These are phyloP conservation scores for Entomobrya multifasciata DNA, from an alignment of 2,888 invertebrate genomes.

Conservation along the genomic window DNA sequence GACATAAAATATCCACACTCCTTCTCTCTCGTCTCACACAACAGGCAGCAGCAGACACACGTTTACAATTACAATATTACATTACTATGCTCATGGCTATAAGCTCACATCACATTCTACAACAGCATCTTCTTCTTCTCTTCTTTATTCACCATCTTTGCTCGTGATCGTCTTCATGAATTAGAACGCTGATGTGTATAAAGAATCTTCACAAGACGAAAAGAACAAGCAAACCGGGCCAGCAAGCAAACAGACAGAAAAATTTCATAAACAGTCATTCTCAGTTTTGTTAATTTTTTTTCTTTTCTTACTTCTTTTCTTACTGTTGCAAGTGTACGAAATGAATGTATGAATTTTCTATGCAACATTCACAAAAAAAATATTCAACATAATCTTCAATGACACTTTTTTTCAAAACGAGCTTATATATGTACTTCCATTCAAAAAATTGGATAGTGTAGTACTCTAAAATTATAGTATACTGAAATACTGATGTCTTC, in stretches of 20 bases:
- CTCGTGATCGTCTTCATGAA: neutral
- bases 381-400: neutral
- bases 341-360: neutral
- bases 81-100: neutral
- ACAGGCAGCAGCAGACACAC: neutral
- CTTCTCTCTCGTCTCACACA: neutral
- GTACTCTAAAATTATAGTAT: too few species aligned
- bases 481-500: too few species aligned
- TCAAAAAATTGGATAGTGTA: too few species aligned
- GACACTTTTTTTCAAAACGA: too few species aligned
- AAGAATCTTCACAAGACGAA: neutral
- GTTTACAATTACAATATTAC: constrained; percentile 29
- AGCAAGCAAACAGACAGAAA: neutral
- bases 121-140: neutral
- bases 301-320: neutral
- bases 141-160: neutral
- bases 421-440: too few species aligned
- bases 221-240: neutral
- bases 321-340: neutral
- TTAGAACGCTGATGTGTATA: neutral
- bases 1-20: constrained; percentile 60
- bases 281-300: neutral
- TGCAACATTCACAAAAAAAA: neutral
- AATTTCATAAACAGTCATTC: neutral
- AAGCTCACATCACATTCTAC: neutral